These are phyloP conservation scores for Oncorhynchus tshawytscha DNA, from an alignment of 2,113 vertebrate genomes.

Conservation along the genomic window DNA sequence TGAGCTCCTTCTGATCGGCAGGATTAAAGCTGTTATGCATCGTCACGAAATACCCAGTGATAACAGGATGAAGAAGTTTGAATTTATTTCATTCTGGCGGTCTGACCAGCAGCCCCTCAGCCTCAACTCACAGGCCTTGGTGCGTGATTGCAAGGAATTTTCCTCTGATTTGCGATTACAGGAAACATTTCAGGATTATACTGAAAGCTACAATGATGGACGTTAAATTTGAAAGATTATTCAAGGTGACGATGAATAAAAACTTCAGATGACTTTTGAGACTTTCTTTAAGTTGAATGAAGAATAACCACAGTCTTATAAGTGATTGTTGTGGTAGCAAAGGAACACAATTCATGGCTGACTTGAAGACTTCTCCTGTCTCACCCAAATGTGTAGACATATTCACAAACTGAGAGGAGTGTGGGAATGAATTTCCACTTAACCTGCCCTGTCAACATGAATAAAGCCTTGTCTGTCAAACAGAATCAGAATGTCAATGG, in stretches of 20 bases:
- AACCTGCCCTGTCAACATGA: slow-evolving; percentile 25
- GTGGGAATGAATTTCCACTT: slow-evolving; percentile 27
- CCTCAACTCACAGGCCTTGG: background rate
- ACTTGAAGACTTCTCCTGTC: background rate
- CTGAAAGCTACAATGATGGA: background rate
- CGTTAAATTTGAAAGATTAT: background rate
- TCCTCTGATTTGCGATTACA: background rate
- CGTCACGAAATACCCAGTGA: slow-evolving; percentile 7
- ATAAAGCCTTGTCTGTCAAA: slow-evolving; percentile 9
- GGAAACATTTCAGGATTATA: background rate
- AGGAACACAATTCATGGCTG: background rate
- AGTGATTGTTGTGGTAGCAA: background rate
- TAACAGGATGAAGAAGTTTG: slow-evolving; percentile 15
- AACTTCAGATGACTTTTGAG: background rate
- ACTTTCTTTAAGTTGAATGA: background rate
- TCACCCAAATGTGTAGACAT: no score
- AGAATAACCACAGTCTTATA: background rate
- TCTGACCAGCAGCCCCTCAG: slow-evolving; percentile 3
- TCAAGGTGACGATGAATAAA: background rate
- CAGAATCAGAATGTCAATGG: no score
- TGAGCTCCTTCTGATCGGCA: slow-evolving; percentile 4
- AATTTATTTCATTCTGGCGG: slow-evolving; percentile 22
- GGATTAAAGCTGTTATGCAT: slow-evolving; percentile 12
- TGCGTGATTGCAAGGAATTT: background rate
- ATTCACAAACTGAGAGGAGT: no score